Percentiles rank a stretch among this genome's conserved stretches.
phyloP scores from a whole-genome alignment of 92 coral and sea anemone species.

The Desmophyllum pertusum region DNA sequence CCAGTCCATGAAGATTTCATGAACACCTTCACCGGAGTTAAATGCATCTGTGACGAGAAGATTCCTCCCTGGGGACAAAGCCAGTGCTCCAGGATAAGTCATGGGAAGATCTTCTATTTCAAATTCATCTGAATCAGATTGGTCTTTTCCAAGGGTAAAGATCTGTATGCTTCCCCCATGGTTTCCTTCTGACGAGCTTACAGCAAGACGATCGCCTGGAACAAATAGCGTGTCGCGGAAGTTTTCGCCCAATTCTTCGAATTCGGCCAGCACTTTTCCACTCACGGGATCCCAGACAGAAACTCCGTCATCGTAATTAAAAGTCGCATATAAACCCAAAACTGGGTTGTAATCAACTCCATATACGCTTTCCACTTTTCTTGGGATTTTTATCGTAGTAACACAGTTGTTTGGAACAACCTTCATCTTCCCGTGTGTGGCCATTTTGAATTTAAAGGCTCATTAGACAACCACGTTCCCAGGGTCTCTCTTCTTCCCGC shows the following conservation, averaged over 20 bases:
- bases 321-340: conserved; percentile 46
- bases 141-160: conserved; percentile 4
- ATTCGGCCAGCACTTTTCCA: conserved; percentile 24
- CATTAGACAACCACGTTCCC: too few relatives aligned
- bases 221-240: conserved; percentile 21
- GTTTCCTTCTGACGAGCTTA: conserved; percentile 31
- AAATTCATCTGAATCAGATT: not conserved
- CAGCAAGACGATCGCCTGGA: conserved; percentile 34
- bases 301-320: conserved; percentile 13
- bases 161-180: conserved; percentile 30
- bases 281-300: conserved; percentile 49
- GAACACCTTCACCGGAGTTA: not conserved
- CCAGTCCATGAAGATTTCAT: conserved; percentile 39
- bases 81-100: conserved; percentile 32
- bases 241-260: conserved; percentile 18
- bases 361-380: not conserved
- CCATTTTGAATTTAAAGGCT: not conserved
- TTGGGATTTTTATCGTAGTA: conserved; percentile 25
- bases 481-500: too few relatives aligned
- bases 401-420: conserved; percentile 44
- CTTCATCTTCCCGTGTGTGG: conserved; percentile 1
- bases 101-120: conserved; percentile 16
- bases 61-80: conserved; percentile 26
- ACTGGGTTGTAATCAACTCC: conserved; percentile 47
- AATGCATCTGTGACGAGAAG: conserved; percentile 19